Conservation (phyloP, 2,888 invertebrate genomes). For the Diogma glabrata region DNA sequence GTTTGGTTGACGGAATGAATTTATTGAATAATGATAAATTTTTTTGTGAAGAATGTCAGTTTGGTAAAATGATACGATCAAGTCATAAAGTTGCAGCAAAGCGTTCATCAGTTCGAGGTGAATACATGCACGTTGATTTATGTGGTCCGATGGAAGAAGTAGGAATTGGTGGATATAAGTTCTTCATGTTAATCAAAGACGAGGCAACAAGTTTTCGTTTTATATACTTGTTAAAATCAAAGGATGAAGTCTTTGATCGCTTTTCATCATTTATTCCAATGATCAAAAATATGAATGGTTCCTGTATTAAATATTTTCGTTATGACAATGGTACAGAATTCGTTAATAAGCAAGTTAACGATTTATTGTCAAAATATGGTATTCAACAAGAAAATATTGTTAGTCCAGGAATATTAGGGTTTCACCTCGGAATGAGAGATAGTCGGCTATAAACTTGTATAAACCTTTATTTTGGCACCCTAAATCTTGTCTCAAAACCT, state of each 20-base stretch:
- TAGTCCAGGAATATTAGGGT: no score
- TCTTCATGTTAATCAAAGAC: conserved; percentile 13
- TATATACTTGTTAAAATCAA: conserved; percentile 6
- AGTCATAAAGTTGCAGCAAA: not conserved
- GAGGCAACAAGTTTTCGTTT: conserved; percentile 10
- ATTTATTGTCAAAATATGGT: not conserved
- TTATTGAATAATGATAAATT: not conserved
- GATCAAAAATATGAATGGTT: no score
- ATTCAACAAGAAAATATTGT: conserved; percentile 1
- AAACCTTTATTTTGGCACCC: no score
- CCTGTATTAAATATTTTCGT: conserved; percentile 1
- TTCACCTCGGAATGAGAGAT: no score
- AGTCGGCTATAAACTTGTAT: no score
- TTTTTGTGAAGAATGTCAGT: not conserved
- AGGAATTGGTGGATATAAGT: conserved; percentile 9
- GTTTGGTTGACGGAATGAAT: not conserved
- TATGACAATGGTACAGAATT: conserved; percentile 14
- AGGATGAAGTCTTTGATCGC: not conserved
- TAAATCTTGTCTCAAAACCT: no score
- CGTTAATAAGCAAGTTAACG: no score
- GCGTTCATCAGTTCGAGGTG: not conserved
- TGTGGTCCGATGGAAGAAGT: conserved; percentile 10
- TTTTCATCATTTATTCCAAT: conserved; percentile 1
- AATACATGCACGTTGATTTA: no score
- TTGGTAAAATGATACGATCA: not conserved